phyloP scores from a whole-genome alignment of 2,888 invertebrate genomes.

The Orchesellides sinensis region DNA sequence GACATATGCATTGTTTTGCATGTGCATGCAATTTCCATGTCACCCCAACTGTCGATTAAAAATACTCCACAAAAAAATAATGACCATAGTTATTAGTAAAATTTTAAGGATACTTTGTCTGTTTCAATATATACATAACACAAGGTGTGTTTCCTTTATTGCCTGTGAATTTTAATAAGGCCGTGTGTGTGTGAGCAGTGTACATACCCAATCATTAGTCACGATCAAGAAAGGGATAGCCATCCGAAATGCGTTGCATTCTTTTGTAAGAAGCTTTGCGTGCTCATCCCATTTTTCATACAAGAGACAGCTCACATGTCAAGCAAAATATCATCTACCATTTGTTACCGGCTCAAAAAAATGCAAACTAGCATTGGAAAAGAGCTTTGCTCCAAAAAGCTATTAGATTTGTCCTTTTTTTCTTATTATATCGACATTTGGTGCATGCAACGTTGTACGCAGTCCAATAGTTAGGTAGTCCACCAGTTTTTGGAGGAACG shows the following conservation, averaged over 20 bases:
- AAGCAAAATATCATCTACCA: slow-evolving; percentile 60
- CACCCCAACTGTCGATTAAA: slow-evolving; percentile 19
- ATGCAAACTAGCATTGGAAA: slow-evolving; percentile 44
- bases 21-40: slow-evolving; percentile 4
- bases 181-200: too few species aligned
- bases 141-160: neutral
- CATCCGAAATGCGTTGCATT: too few species aligned
- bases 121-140: slow-evolving; percentile 23
- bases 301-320: slow-evolving; percentile 52
- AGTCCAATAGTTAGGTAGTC: too few species aligned
- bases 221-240: slow-evolving; percentile 54
- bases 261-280: slow-evolving; percentile 32
- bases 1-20: neutral
- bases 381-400: neutral
- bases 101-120: neutral
- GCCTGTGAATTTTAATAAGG: slow-evolving; percentile 44
- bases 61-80: slow-evolving; percentile 11
- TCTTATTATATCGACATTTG: neutral
- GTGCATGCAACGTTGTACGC: too few species aligned
- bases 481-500: too few species aligned
- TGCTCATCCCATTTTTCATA: slow-evolving; percentile 54
- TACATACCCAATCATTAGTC: slow-evolving; percentile 55
- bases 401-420: slow-evolving; percentile 14
- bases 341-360: slow-evolving; percentile 45
- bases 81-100: slow-evolving; percentile 10